Percentiles rank a stretch among this genome's conserved stretches.
Evolutionary conservation across 2,113 vertebrate genomes (phyloP).

Genomic region (Osmerus mordax): DNA sequence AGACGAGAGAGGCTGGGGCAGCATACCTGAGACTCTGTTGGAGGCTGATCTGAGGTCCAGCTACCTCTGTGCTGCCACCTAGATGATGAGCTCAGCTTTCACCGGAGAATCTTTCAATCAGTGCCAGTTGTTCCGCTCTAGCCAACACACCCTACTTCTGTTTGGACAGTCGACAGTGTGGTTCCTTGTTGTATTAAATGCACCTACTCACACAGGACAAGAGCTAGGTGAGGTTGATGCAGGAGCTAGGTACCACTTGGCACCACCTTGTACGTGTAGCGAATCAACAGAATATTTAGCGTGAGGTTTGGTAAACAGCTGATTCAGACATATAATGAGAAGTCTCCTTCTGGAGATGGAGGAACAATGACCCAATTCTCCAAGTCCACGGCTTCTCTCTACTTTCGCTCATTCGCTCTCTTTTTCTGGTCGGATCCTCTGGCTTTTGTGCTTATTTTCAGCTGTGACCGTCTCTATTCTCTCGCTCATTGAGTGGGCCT

Average conservation of each 20-base stretch:
- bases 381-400: conserved; percentile 34
- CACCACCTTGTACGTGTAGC: no score
- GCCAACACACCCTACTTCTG: not conserved
- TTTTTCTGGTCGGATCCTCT: conserved; percentile 34
- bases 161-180: not conserved
- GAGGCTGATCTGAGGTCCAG: conserved; percentile 50
- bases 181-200: no score
- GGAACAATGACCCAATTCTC: not conserved
- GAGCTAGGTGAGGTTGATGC: no score
- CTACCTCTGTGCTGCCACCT: conserved; percentile 51
- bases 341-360: no score
- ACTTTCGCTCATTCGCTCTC: conserved; percentile 21
- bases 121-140: no score
- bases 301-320: no score
- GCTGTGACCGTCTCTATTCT: conserved; percentile 54
- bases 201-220: no score
- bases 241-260: no score
- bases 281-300: no score
- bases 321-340: no score
- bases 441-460: conserved; percentile 50
- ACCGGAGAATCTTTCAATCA: not conserved
- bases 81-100: conserved; percentile 45
- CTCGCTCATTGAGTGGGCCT: conserved; percentile 43
- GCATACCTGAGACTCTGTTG: conserved; percentile 50
- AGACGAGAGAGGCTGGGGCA: conserved; percentile 37